phyloP scores from a whole-genome alignment of 2,888 invertebrate species.

The Leucophora obtusa region DNA sequence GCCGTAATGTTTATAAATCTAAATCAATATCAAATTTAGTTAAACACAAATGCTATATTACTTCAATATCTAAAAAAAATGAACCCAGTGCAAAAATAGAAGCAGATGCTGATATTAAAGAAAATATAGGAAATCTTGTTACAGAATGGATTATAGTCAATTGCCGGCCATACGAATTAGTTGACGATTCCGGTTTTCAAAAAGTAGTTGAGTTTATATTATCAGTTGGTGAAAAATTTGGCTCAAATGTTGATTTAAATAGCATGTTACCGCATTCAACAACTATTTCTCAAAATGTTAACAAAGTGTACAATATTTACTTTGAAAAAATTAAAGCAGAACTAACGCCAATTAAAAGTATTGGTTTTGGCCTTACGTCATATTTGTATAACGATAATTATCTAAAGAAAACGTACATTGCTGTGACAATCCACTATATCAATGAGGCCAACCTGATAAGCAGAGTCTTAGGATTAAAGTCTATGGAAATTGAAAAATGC shows the following conservation, averaged over 20 bases:
- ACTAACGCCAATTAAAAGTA: conserved; percentile 44
- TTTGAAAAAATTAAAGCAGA: conserved; percentile 28
- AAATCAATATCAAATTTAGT: too few relatives aligned
- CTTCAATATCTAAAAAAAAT: too few relatives aligned
- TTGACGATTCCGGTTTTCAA: too few relatives aligned
- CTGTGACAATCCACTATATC: conserved; percentile 57
- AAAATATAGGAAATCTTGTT: too few relatives aligned
- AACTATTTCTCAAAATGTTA: conserved; percentile 1
- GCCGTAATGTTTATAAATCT: too few relatives aligned
- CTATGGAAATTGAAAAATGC: conserved; percentile 51
- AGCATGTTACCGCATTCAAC: not conserved
- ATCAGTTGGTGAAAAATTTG: too few relatives aligned
- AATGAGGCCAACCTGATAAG: conserved; percentile 48
- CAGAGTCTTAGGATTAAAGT: conserved; percentile 48
- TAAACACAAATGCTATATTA: too few relatives aligned
- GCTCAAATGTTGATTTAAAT: not conserved
- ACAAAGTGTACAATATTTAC: not conserved
- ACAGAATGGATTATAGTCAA: too few relatives aligned
- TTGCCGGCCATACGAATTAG: too few relatives aligned
- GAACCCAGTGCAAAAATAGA: too few relatives aligned
- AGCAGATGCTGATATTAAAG: too few relatives aligned
- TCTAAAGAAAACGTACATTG: conserved; percentile 41
- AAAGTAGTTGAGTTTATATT: too few relatives aligned
- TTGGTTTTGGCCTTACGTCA: conserved; percentile 52
- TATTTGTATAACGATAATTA: conserved; percentile 58